These are phyloP conservation scores for Psittacus erithacus DNA, from an alignment of 2,113 vertebrate species.

Conservation along the genomic window DNA sequence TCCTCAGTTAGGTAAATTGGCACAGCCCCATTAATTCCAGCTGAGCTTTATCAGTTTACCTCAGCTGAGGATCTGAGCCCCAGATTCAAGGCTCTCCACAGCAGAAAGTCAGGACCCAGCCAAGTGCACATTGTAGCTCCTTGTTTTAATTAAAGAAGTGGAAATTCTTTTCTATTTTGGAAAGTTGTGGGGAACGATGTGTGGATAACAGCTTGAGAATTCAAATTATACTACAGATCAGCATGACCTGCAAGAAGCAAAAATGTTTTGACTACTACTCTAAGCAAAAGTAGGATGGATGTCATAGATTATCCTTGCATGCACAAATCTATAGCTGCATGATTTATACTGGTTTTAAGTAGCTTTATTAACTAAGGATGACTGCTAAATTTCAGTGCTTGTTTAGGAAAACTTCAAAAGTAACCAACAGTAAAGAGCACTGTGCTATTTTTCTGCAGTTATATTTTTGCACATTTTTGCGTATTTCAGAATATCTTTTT, in stretches of 20 bases:
- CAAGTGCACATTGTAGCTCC: background rate
- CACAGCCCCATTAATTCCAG: background rate
- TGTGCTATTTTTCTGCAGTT: background rate
- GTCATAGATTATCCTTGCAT: constrained; percentile 26
- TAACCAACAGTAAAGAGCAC: background rate
- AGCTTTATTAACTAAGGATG: constrained; percentile 32
- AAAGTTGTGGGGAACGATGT: constrained; percentile 53
- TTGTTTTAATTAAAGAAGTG: constrained; percentile 29
- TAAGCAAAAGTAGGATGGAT: constrained; percentile 57
- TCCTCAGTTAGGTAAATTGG: background rate
- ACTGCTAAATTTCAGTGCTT: constrained; percentile 12
- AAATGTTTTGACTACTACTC: constrained; percentile 67
- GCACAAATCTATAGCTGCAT: background rate
- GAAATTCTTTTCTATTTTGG: constrained; percentile 41
- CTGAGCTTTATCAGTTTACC: background rate
- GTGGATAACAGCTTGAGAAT: constrained; percentile 68
- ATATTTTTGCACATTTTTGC: background rate
- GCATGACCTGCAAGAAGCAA: constrained; percentile 59
- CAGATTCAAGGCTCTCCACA: background rate
- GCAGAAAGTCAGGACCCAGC: background rate
- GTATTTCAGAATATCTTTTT: background rate
- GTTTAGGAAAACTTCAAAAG: constrained; percentile 30
- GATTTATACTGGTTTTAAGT: constrained; percentile 22
- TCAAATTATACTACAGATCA: constrained; percentile 57
- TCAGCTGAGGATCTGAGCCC: background rate